Base-by-base conservation (phyloP, 2,888 invertebrate species). In the Onthophagus sagittarius region DNA sequence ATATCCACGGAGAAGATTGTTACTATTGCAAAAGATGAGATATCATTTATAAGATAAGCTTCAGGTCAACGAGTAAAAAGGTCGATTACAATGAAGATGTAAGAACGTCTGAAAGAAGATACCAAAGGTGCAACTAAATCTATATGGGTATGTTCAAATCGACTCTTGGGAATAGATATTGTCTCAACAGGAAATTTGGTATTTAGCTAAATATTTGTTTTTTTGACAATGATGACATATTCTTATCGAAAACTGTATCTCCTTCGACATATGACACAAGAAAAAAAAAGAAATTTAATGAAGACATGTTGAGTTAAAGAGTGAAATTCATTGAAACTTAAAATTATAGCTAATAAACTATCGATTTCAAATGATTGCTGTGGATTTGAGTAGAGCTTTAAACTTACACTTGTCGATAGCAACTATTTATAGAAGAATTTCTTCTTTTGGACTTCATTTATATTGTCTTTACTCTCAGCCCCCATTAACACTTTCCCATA, bases 61-160 rank as follows among this genome's bases (percentile, higher is more conserved):
- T 80, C 79, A 3, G 81, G 80, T 80, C 81, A 83, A 4, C 79
- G 73, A 1, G 80, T 75, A 74, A 80, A 82, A 0, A 82, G 63
- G 71, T 85, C 82, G 5, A 82, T 79, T 9, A 78, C 76, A 0
- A 83, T 84, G 0, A 83, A 77, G 39, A 80, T 80, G 74, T 83
- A 84, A 6, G 76, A 71, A 70, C 76, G 79, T 9, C 77, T 80
- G 9, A 11, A 78, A 0, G 79, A 79, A 1, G 72, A 5, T 14
- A 85, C 83, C 7, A 86, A 74, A 0, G 85, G 85, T 1, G 85
- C 85, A 0, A 87, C 81, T 4, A 87, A 77, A 77, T 87, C 85
- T 1, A 86, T 79, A 77, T 86, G 85, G 4, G 86, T 78, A 73
- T 85, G 84, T 2, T 78, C 74, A 76, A 86, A 85, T 15, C 84